phyloP scores from a whole-genome alignment of 2,888 invertebrate species.

The Clistopyga incitator region DNA sequence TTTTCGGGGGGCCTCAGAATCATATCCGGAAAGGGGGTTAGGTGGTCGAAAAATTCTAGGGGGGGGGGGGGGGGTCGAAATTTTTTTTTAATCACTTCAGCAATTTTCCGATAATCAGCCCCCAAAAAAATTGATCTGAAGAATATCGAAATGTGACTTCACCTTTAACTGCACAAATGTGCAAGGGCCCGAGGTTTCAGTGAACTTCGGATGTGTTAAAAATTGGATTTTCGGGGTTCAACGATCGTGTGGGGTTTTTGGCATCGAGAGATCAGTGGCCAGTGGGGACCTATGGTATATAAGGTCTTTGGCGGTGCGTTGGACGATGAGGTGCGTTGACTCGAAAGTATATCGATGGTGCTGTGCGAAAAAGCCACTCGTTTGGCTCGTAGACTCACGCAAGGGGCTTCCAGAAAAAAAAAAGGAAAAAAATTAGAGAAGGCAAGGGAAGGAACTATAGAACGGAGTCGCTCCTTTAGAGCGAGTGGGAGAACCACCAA shows the following conservation, averaged over 20 bases:
- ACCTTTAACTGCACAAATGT: no score
- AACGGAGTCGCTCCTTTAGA: constrained; percentile 8
- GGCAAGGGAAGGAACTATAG: background rate
- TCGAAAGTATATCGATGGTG: constrained; percentile 30
- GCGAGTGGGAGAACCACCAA: constrained; percentile 8
- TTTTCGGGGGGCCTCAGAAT: no score
- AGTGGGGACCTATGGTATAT: background rate
- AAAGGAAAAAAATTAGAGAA: no score
- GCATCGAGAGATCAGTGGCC: background rate
- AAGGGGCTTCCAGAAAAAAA: constrained; percentile 68
- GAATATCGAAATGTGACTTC: no score
- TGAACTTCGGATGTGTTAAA: constrained; percentile 61
- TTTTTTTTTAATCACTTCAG: no score
- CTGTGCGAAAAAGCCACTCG: constrained; percentile 17
- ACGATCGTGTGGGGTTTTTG: constrained; percentile 66
- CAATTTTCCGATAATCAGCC: no score
- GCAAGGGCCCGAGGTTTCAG: no score
- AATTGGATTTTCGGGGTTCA: constrained; percentile 78
- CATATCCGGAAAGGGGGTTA: no score
- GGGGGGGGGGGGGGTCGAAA: no score
- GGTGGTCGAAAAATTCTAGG: no score
- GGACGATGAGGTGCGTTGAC: constrained; percentile 43
- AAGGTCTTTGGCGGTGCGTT: background rate
- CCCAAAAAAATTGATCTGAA: no score
- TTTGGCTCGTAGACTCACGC: constrained; percentile 69